Evolutionary conservation across 2,797 vertebrate species (phyloP).

Genomic region (Nasua narica): DNA sequence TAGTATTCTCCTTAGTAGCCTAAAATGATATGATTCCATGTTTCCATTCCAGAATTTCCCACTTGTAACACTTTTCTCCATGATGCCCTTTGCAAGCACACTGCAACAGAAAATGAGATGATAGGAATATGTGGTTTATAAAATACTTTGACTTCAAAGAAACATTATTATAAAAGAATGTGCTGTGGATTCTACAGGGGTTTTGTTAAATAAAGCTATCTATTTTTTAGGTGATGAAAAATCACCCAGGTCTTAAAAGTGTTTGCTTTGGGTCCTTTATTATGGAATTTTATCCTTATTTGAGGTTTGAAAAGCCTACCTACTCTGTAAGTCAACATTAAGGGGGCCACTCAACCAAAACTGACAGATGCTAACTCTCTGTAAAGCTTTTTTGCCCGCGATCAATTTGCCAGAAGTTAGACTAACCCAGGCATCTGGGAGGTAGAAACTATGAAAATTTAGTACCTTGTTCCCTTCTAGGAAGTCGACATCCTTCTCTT

Average conservation of each 20-base stretch:
- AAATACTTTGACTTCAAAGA: not conserved
- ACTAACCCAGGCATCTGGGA: not conserved
- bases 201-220: slow-evolving; percentile 21
- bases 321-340: not conserved
- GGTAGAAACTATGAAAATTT: not conserved
- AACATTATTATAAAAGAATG: not conserved
- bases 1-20: not conserved
- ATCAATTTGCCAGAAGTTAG: slow-evolving; percentile 36
- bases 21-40: not conserved
- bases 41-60: not conserved
- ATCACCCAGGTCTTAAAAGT: slow-evolving; percentile 6
- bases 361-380: not conserved
- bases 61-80: not conserved
- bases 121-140: not conserved
- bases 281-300: not conserved
- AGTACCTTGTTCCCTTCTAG: not conserved
- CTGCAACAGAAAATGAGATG: not conserved
- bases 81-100: not conserved
- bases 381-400: not conserved
- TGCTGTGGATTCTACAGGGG: not conserved
- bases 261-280: slow-evolving; percentile 23
- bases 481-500: not conserved
- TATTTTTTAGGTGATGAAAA: slow-evolving; percentile 12
- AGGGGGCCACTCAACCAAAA: not conserved
- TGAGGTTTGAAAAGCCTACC: slow-evolving; percentile 21